Base-by-base conservation (phyloP, 37 sponge, comb jelly and placozoan species). In the Spongilla lacustris region DNA sequence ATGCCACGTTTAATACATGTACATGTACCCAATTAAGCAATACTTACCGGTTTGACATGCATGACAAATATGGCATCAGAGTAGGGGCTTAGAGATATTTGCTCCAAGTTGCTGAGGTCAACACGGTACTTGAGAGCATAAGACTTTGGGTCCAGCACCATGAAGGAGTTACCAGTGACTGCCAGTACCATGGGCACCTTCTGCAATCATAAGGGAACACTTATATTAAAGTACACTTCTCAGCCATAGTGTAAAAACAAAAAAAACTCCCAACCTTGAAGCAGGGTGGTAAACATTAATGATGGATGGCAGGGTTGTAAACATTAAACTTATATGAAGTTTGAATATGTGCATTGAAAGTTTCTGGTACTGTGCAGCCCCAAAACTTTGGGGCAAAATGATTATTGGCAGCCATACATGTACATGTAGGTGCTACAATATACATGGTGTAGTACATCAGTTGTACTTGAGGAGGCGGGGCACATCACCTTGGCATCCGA, bases 41-140 rank as follows among this genome's bases (percentile, higher is more conserved):
- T 24, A 68, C 94, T 90, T 27, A 96, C 96, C 23, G 88, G 89
- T 13, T 84, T 75, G 24, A 93, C 78, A 77, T 96, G 96, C 19
- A 96, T 32, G 32, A 96, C 81, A 48, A 88, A 82, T 67, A 89
- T 71, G 74, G 71, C 48, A 80, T 96, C 96, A 68, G 73, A 78
- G 88, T 77, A 92, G 24, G 73, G 50, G 46, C 90, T 89, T 17
- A 93, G 26, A 22, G 94, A 96, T 38, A 96, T 78, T 3, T 70
- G 68, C 22, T 74, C 74, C 24, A 96, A 12, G 73, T 96, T 48
- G 58, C 31, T 30, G 36, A 96, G 68, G 4, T 76, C 80, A 0
- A 96, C 74, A 0, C 92, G 87, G 66, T 94, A 87, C 75, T 88
- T 82, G 36, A 94, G 50, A 36, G 75, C 34, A 34, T 89, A 75